Evolutionary conservation across 2,888 invertebrate genomes (phyloP).

Genomic region (Zygogramma bicolorata): DNA sequence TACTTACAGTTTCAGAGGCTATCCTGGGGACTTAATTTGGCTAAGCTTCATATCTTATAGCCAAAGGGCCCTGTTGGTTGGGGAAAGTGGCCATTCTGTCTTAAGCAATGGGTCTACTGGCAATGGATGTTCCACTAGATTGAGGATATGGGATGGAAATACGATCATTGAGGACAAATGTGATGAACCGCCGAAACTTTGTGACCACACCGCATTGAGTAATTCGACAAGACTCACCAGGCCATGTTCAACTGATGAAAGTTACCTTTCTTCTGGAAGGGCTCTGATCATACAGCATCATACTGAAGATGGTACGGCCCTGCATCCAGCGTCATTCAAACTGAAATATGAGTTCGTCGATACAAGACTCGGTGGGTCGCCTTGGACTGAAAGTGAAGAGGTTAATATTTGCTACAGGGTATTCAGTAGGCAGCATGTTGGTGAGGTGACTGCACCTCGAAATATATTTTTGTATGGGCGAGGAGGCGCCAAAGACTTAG

Average conservation of each 20-base stretch:
- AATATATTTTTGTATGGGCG: constrained; percentile 88
- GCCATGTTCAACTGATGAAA: constrained; percentile 84
- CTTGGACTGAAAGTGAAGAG: constrained; percentile 67
- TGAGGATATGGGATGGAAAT: constrained; percentile 82
- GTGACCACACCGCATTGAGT: constrained; percentile 83
- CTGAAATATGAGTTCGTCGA: constrained; percentile 87
- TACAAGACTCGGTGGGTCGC: constrained; percentile 73
- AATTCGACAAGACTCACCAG: constrained; percentile 82
- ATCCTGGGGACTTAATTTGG: constrained; percentile 85
- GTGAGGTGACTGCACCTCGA: constrained; percentile 75
- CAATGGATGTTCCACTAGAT: constrained; percentile 75
- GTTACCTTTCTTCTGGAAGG: constrained; percentile 76
- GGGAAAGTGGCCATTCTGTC: constrained; percentile 63
- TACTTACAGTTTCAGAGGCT: constrained; percentile 86
- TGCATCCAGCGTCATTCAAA: constrained; percentile 81
- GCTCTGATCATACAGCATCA: constrained; percentile 69
- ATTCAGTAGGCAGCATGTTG: constrained; percentile 75
- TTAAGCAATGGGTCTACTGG: constrained; percentile 58
- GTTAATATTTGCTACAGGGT: constrained; percentile 72
- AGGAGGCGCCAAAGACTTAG: constrained; percentile 81
- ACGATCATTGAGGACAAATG: constrained; percentile 79
- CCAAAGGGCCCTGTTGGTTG: constrained; percentile 79
- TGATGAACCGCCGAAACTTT: constrained; percentile 83
- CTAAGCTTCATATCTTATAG: constrained; percentile 88
- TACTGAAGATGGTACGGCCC: constrained; percentile 80